Evolutionary conservation across 2,888 invertebrate species (phyloP), one percentile per base, ranked within the genome.

Genomic region (Drosophila falleni): DNA sequence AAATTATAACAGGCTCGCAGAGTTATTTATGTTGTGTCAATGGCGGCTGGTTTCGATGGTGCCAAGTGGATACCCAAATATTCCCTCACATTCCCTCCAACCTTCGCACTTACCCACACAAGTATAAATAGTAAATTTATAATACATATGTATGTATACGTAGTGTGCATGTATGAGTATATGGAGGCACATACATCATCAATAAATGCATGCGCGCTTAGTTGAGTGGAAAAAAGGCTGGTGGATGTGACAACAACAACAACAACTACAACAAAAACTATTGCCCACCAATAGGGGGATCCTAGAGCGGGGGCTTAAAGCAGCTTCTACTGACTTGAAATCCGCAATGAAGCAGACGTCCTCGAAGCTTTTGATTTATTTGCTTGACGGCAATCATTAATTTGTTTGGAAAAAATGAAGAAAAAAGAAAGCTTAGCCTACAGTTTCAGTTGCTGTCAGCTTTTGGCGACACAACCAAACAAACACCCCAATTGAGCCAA

Each of bases 1-100:
- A 87, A 89, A 87, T 86, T 86, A 86, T 78, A 83, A 80, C 80
- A 78, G 83, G 75, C 88, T 71, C 76, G 66, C 70, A 80, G 71
- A 71, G 81, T 74, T 87, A 86, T 86, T 80, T 86, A 84, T 85
- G 82, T 78, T 72, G 73, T 82, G 84, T 80, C 82, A 82, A 80
- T 81, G 80, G 76, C 62, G 70, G 61, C 46, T 72, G 58, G 62
- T 58, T 58, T 37, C 63, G 62, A 49, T 72, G 70, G 63, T 69
- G 67, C 76, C 82, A 73, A 70, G 67, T 61, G 68, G 64, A 47
- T 60, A 9, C 62, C 42, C 69, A 47, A 13, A 55, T 41, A 62
- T 19, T 5, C 19, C 49, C 11, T 8, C 16, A 4, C 33, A n/a
- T 11, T 4, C 26, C 26, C 16, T 19, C n/a, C 16, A 31, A 23